Conservation (phyloP, 2,888 invertebrate genomes). For the Lithodes maja region DNA sequence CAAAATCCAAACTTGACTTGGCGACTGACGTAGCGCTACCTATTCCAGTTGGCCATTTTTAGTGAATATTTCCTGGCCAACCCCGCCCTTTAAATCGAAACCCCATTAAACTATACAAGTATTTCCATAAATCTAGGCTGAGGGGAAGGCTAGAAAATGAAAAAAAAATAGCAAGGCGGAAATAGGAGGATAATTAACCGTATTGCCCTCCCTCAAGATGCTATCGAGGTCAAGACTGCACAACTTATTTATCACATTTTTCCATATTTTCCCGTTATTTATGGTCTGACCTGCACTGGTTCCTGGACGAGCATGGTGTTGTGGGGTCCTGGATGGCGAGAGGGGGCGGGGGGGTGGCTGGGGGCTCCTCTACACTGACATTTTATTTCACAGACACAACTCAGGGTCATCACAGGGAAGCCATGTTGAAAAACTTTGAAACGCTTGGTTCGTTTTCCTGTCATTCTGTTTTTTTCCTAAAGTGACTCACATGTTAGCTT, state of each 20-base stretch:
- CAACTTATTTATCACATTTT: background rate
- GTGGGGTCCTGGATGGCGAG: background rate
- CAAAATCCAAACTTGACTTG: too few species aligned
- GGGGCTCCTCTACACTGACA: constrained; percentile 32
- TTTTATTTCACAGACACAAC: background rate
- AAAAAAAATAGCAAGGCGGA: background rate
- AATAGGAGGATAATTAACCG: background rate
- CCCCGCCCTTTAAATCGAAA: too few species aligned
- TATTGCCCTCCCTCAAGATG: background rate
- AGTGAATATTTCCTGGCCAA: too few species aligned
- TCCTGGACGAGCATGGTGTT: constrained; percentile 63
- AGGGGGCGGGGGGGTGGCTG: background rate
- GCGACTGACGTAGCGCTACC: too few species aligned
- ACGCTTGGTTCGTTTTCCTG: constrained; percentile 19
- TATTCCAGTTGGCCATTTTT: too few species aligned
- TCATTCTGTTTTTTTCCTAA: background rate
- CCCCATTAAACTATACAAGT: too few species aligned
- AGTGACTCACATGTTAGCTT: background rate
- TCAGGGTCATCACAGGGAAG: constrained; percentile 47
- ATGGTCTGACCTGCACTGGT: constrained; percentile 55
- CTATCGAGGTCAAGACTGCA: background rate
- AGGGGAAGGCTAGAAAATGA: too few species aligned
- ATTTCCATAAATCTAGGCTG: too few species aligned
- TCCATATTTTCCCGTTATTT: background rate
- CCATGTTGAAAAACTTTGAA: constrained; percentile 55